Conservation (phyloP, 2,888 invertebrate genomes). For the Anagyrus pseudococci region DNA sequence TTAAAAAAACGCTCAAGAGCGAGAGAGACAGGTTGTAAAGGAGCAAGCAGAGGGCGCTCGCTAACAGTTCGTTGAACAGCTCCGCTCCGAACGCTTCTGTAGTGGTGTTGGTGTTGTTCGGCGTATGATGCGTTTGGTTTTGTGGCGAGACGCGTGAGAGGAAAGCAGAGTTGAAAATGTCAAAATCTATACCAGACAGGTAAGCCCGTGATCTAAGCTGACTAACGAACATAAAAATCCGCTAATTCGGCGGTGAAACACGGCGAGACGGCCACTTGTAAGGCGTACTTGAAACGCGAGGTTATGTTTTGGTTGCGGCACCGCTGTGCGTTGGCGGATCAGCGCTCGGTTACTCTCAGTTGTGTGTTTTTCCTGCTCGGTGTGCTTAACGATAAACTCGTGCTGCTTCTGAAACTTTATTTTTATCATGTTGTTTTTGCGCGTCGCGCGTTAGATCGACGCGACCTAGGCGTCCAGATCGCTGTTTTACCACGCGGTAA, state of each 20-base stretch:
- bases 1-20: no score
- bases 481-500: not conserved
- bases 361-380: not conserved
- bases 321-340: not conserved
- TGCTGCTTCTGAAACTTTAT: not conserved
- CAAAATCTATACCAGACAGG: conserved; percentile 50
- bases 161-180: conserved; percentile 43
- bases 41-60: no score
- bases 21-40: no score
- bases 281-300: conserved; percentile 40
- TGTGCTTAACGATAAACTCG: not conserved
- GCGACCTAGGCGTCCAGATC: not conserved
- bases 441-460: not conserved
- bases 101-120: conserved; percentile 31
- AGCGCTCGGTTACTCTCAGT: not conserved
- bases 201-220: conserved; percentile 41
- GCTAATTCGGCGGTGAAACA: no score
- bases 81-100: not conserved
- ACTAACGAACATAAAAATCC: no score
- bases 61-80: no score
- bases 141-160: conserved; percentile 34
- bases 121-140: conserved; percentile 37
- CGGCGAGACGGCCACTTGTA: no score
- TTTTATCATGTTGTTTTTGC: no score
- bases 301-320: conserved; percentile 47